Percentiles rank a stretch among this genome's conserved stretches.
Conservation (phyloP, 2,888 invertebrate species). For the Drosophila anomalata region DNA sequence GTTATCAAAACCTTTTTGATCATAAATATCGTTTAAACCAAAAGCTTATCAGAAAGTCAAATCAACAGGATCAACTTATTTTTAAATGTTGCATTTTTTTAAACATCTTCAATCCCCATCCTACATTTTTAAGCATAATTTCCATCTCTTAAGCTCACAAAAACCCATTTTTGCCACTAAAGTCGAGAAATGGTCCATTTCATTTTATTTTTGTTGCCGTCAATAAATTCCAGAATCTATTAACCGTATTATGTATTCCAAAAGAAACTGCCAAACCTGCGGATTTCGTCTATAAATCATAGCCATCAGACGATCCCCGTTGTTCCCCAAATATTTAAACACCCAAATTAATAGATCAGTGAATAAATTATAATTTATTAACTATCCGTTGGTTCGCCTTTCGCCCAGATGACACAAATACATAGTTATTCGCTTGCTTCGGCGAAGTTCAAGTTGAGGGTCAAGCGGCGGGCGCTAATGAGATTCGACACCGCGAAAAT, state of each 20-base stretch:
- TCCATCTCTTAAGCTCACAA: not conserved
- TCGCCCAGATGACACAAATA: slow-evolving; percentile 36
- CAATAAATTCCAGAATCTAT: slow-evolving; percentile 17
- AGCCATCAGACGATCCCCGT: slow-evolving; percentile 1
- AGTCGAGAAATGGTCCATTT: slow-evolving; percentile 3
- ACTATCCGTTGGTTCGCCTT: slow-evolving; percentile 18
- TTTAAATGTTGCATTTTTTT: not conserved
- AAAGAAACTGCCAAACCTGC: not conserved
- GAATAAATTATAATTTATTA: slow-evolving; percentile 23
- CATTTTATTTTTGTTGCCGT: not conserved
- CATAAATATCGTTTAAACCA: no score
- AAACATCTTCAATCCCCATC: not conserved
- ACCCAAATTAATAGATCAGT: slow-evolving; percentile 30
- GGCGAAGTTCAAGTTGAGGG: slow-evolving; percentile 72
- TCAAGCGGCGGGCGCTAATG: slow-evolving; percentile 60
- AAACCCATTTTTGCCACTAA: not conserved
- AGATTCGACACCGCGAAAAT: slow-evolving; percentile 52
- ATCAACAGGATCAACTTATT: no score
- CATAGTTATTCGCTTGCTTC: slow-evolving; percentile 35
- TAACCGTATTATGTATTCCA: slow-evolving; percentile 15
- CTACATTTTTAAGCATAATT: not conserved
- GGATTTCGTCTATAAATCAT: slow-evolving; percentile 19
- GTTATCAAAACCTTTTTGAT: no score
- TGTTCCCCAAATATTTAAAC: slow-evolving; percentile 17
- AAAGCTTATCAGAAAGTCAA: no score